A percentile compares a stretch with the other conserved stretches of the same genome.
phyloP scores from a whole-genome alignment of 2,888 invertebrate genomes.

The Apamea anceps region DNA sequence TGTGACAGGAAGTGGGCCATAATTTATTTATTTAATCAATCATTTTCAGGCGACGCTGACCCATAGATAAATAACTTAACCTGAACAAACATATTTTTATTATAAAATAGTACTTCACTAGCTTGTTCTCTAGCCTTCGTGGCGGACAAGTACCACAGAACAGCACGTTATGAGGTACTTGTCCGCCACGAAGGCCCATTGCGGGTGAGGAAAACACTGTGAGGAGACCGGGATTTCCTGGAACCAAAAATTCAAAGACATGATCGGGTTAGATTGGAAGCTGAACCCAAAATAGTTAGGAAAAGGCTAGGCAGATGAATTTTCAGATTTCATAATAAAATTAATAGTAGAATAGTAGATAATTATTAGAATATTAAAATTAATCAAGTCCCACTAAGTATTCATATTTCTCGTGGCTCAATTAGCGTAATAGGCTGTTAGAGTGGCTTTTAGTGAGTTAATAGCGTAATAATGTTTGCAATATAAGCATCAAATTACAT shows the following conservation, averaged over 20 bases:
- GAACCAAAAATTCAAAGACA: not conserved
- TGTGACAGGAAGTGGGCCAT: not conserved
- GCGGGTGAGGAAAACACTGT: not conserved
- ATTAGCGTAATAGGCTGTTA: conserved; percentile 39
- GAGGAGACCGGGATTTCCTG: too few species aligned
- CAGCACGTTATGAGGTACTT: too few species aligned
- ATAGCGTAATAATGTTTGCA: conserved; percentile 44
- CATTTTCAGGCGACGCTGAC: too few species aligned
- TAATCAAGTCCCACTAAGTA: conserved; percentile 15
- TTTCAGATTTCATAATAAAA: not conserved
- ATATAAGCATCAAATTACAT: conserved; percentile 40
- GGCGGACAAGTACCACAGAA: too few species aligned
- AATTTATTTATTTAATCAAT: not conserved
- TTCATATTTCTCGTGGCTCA: conserved; percentile 13
- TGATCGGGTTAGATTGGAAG: too few species aligned
- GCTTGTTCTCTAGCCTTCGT: too few species aligned
- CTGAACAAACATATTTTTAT: too few species aligned
- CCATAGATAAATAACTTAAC: too few species aligned
- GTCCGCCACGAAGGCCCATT: not conserved
- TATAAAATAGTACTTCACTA: too few species aligned
- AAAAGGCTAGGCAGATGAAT: too few species aligned
- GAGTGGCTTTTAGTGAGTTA: conserved; percentile 50
- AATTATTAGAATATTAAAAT: conserved; percentile 20
- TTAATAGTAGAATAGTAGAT: not conserved
- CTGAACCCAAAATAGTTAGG: too few species aligned